phyloP scores from a whole-genome alignment of 1,140 invertebrate genomes.

The Drosophila novamexicana region DNA sequence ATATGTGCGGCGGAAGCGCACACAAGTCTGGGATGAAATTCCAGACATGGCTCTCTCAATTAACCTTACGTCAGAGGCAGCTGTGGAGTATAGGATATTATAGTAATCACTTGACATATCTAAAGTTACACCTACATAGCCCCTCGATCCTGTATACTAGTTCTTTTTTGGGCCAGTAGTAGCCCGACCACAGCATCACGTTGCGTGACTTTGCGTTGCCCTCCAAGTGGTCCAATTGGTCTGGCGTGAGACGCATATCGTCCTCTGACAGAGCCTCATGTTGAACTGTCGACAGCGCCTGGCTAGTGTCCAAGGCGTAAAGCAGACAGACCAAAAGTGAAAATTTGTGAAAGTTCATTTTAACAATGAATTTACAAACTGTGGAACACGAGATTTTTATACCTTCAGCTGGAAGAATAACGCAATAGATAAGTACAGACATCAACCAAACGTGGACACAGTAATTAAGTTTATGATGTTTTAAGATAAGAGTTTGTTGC shows the following conservation, averaged over 20 bases:
- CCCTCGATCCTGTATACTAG: slow-evolving; percentile 51
- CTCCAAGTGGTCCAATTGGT: slow-evolving; percentile 19
- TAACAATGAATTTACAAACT: slow-evolving; percentile 1
- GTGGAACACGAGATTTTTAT: not conserved
- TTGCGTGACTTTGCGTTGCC: not conserved
- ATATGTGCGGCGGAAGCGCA: slow-evolving; percentile 36
- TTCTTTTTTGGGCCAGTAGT: slow-evolving; percentile 45
- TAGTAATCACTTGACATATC: not conserved
- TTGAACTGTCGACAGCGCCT: no score
- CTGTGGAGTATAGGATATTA: slow-evolving; percentile 7
- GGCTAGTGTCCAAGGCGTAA: not conserved
- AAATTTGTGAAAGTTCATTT: slow-evolving; percentile 3
- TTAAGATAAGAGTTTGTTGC: not conserved
- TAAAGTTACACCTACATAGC: slow-evolving; percentile 23
- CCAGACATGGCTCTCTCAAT: slow-evolving; percentile 34
- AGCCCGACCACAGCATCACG: slow-evolving; percentile 14
- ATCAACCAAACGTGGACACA: not conserved
- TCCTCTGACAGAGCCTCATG: not conserved
- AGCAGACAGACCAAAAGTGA: not conserved
- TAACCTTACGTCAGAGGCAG: not conserved
- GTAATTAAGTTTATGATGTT: not conserved
- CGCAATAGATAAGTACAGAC: not conserved
- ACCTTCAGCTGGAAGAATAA: not conserved
- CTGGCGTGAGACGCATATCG: slow-evolving; percentile 29
- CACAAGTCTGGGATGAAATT: slow-evolving; percentile 45